These are phyloP conservation scores for Hymenopus coronatus DNA, from an alignment of 2,888 invertebrate species.

Conservation along the genomic window DNA sequence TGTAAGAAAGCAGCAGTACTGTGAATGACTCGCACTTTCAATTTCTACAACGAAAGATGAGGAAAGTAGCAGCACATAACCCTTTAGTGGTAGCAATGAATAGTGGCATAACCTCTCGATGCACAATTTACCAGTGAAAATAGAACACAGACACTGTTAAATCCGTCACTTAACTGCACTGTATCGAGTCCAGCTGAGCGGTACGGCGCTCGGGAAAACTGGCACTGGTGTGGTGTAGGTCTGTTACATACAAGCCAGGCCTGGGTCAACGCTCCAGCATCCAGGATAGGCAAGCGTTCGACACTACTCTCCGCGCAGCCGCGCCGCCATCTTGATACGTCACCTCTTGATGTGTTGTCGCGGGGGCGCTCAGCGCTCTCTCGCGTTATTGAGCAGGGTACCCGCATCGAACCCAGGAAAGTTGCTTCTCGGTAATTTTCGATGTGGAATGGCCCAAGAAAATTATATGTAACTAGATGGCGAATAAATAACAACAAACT, in stretches of 20 bases:
- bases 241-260: conserved; percentile 2
- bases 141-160: background rate
- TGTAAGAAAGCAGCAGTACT: background rate
- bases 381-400: background rate
- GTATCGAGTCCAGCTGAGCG: background rate
- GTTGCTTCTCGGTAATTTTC: background rate
- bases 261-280: conserved; percentile 25
- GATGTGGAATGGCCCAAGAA: no score
- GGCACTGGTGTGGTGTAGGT: background rate
- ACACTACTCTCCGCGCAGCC: background rate
- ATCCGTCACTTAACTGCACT: background rate
- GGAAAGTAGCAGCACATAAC: no score
- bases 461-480: no score
- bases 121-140: background rate
- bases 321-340: conserved; percentile 1
- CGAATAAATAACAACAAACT: no score
- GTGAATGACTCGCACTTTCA: background rate
- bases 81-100: no score
- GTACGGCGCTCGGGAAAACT: background rate
- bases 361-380: no score
- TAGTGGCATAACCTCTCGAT: background rate
- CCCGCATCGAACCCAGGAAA: background rate
- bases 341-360: background rate
- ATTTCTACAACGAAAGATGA: background rate
- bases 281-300: conserved; percentile 14